Evolutionary conservation across 2,888 invertebrate species (phyloP), one percentile per base, ranked within the genome.

Genomic region (Metellina segmentata): DNA sequence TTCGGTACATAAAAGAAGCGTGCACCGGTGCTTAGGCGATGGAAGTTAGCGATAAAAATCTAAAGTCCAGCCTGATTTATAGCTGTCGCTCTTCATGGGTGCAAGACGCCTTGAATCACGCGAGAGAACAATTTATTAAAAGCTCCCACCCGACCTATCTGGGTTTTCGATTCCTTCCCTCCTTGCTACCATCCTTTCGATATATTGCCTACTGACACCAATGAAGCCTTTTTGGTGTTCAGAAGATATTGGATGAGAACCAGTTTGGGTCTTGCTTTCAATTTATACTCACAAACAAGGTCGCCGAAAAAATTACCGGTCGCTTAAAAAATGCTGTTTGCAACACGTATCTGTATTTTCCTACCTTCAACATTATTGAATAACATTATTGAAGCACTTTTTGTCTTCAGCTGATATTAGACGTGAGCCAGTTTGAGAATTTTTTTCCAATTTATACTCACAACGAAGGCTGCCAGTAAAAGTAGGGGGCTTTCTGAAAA

Each of bases 41-140:
- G 34, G 34, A 16, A 11, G 61, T 16, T 4, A 77, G 72, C 72
- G 72, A 83, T 83, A 74, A 53, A 74, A 74, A 83, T 83, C 83
- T 52, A 20, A 71, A 71, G 49, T 19, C 6, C 48, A 61, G 48
- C 49, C n/a, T 83, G 74, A 83, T 83, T 74, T 71, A 82, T 82
- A 70, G 51, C 61, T 53, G 77, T 61, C 61, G 9, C 61, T 61
- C 16, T 11, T 61, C 16, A 77, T 48, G 51, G n/a, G 34, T 19
- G 34, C 52, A 61, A 53, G 85, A 77, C 48, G 85, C 74, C 75
- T 61, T 19, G 9, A 6, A 48, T 49, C 86, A 86, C 86, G 86
- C 86, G 16, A 79, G 20, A 20, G 61, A 79, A 86, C 79, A 86
- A 79, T 86, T 86, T 78, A 79, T 79, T 71, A 79, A 48, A 52